Percentiles rank a stretch among this genome's conserved stretches.
phyloP scores from a whole-genome alignment of 2,797 vertebrate species.

The Enteromius trimaculatus region DNA sequence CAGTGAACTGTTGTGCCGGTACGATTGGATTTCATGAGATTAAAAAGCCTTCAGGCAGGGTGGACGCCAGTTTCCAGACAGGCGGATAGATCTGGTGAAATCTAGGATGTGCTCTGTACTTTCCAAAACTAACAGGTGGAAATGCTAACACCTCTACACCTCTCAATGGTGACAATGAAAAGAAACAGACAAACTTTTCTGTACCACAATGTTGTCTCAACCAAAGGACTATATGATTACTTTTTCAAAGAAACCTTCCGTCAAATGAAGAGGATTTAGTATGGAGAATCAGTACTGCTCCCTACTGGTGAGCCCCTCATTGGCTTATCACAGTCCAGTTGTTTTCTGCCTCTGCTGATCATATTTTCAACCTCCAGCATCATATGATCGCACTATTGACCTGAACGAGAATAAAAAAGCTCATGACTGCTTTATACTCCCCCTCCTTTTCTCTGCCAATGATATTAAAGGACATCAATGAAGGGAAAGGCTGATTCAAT shows the following conservation, averaged over 20 bases:
- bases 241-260: not conserved
- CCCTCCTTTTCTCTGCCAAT: not conserved
- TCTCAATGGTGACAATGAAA: constrained; percentile 10
- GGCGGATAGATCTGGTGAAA: constrained; percentile 9
- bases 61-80: not conserved
- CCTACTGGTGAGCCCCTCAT: constrained; percentile 38
- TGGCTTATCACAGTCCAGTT: not conserved
- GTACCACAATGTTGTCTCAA: not conserved
- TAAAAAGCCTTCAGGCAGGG: constrained; percentile 35
- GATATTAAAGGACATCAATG: constrained; percentile 50
- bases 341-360: constrained; percentile 37
- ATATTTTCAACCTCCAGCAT: constrained; percentile 55
- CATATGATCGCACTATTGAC: constrained; percentile 62
- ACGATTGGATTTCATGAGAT: constrained; percentile 38
- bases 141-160: constrained; percentile 23
- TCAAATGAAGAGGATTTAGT: not conserved
- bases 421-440: constrained; percentile 65
- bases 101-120: constrained; percentile 5
- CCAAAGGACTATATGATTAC: not conserved
- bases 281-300: constrained; percentile 35
- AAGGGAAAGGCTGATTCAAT: not conserved
- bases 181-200: not conserved
- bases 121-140: constrained; percentile 39
- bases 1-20: constrained; percentile 18
- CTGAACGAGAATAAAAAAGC: constrained; percentile 59